Evolutionary conservation across 2,888 invertebrate genomes (phyloP).

Genomic region (Drosophila emarginata): DNA sequence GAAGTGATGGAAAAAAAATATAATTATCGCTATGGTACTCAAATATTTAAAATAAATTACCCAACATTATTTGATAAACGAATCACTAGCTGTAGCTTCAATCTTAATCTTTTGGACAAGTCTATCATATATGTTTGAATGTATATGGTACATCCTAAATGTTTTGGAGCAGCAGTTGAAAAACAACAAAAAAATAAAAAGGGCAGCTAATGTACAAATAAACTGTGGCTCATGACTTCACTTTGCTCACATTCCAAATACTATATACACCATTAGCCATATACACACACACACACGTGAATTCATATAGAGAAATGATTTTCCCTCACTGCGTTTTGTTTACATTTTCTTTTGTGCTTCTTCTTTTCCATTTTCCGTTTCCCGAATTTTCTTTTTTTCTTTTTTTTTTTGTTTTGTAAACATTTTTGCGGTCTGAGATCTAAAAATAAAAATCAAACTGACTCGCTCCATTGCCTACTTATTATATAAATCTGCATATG

Average conservation of each 20-base stretch:
- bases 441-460: slow-evolving; percentile 50
- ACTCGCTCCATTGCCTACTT: slow-evolving; percentile 35
- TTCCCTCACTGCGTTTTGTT: slow-evolving; percentile 52
- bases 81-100: too few species aligned
- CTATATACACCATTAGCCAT: slow-evolving; percentile 17
- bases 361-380: slow-evolving; percentile 30
- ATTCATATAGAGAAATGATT: slow-evolving; percentile 26
- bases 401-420: slow-evolving; percentile 14
- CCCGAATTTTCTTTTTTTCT: slow-evolving; percentile 24
- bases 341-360: slow-evolving; percentile 44
- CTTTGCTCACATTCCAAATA: not conserved
- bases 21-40: too few species aligned
- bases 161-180: not conserved
- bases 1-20: too few species aligned
- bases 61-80: too few species aligned
- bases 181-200: too few species aligned
- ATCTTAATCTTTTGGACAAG: too few species aligned
- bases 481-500: slow-evolving; percentile 28
- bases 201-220: not conserved
- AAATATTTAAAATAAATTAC: too few species aligned
- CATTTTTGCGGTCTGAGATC: slow-evolving; percentile 30
- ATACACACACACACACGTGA: not conserved
- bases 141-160: not conserved
- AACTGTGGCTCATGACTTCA: slow-evolving; percentile 34
- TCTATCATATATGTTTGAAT: not conserved